phyloP scores from a whole-genome alignment of 2,888 invertebrate genomes.

The Odontomyia ornata region DNA sequence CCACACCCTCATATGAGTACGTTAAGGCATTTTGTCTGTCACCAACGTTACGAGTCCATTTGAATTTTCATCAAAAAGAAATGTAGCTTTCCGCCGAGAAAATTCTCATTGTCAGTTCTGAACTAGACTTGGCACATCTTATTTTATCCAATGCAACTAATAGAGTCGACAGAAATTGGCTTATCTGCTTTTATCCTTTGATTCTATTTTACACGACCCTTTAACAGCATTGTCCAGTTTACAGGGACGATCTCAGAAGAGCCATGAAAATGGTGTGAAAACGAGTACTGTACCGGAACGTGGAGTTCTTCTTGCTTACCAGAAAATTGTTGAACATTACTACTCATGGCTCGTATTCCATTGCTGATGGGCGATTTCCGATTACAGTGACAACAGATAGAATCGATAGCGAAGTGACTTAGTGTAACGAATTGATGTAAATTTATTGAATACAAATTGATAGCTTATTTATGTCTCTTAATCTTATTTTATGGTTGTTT shows the following conservation, averaged over 20 bases:
- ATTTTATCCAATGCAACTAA: not conserved
- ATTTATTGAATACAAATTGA: conserved; percentile 42
- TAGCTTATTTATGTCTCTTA: conserved; percentile 18
- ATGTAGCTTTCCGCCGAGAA: too few species aligned
- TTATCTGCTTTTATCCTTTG: conserved; percentile 33
- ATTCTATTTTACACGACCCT: not conserved
- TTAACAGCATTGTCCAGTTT: conserved; percentile 1
- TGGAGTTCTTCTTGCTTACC: too few species aligned
- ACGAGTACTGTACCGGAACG: not conserved
- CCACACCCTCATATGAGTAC: too few species aligned
- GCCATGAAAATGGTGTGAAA: not conserved
- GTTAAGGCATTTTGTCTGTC: too few species aligned
- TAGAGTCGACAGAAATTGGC: conserved; percentile 26
- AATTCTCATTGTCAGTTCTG: too few species aligned
- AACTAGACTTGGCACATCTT: not conserved
- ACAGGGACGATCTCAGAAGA: too few species aligned
- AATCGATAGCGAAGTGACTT: too few species aligned
- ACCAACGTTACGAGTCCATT: too few species aligned
- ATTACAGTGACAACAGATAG: too few species aligned
- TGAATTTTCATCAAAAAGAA: too few species aligned
- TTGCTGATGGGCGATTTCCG: not conserved
- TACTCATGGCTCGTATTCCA: not conserved
- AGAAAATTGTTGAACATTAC: too few species aligned
- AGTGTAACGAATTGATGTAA: conserved; percentile 11
- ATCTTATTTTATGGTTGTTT: conserved; percentile 20